phyloP scores from a whole-genome alignment of 2,888 invertebrate species.

The Melanargia galathea region DNA sequence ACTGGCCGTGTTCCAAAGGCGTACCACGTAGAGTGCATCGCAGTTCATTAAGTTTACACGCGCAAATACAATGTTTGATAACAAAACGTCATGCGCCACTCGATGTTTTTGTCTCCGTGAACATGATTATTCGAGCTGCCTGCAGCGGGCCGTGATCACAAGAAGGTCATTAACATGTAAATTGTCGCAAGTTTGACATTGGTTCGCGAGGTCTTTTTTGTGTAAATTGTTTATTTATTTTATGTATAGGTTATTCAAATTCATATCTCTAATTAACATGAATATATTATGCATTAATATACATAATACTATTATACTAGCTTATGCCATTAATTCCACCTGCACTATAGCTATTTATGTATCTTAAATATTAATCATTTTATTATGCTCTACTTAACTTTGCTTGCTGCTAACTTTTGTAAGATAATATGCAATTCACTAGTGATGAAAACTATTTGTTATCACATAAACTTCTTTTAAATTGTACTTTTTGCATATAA shows the following conservation, averaged over 20 bases:
- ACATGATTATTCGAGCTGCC: neutral
- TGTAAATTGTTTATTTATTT: conserved; percentile 18
- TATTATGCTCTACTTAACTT: too few relatives aligned
- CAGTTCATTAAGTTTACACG: conserved; percentile 48
- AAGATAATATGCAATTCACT: too few relatives aligned
- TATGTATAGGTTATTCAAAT: conserved; percentile 1
- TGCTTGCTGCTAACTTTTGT: too few relatives aligned
- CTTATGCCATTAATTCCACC: neutral
- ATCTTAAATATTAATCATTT: too few relatives aligned
- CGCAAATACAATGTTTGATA: conserved; percentile 65
- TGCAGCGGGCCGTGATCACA: neutral
- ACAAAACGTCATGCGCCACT: conserved; percentile 57
- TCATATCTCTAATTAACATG: neutral
- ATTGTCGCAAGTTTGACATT: conserved; percentile 38
- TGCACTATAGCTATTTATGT: too few relatives aligned
- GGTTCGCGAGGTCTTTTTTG: conserved; percentile 25
- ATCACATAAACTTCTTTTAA: too few relatives aligned
- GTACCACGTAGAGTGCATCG: conserved; percentile 49
- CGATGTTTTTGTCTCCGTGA: conserved; percentile 7
- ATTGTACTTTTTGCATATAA: too few relatives aligned
- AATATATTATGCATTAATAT: neutral
- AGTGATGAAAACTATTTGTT: too few relatives aligned
- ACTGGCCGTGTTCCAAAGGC: conserved; percentile 66
- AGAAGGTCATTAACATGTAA: conserved; percentile 48
- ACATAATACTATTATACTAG: neutral